Evolutionary conservation across 2,113 vertebrate genomes (phyloP).

Genomic region (Apistogramma diplotaenia): DNA sequence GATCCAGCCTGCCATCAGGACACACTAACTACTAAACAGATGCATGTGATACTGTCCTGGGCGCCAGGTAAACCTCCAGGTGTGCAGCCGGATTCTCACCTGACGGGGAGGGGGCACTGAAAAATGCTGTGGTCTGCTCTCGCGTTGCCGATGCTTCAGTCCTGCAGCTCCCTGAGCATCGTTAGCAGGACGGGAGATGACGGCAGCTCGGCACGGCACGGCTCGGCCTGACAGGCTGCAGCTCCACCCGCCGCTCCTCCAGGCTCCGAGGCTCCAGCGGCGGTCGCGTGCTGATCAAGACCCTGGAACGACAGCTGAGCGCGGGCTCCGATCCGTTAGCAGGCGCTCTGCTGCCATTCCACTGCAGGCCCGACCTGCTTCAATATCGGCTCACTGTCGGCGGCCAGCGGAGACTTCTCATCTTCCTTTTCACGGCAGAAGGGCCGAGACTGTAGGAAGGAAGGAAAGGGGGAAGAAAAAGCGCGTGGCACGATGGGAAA

Average conservation of each 20-base stretch:
- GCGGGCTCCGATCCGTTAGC: constrained; percentile 37
- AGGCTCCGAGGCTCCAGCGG: constrained; percentile 42
- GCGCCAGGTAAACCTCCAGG: constrained; percentile 16
- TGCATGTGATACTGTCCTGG: background rate
- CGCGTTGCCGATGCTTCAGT: constrained; percentile 36
- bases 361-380: constrained; percentile 27
- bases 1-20: background rate
- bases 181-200: background rate
- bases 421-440: constrained; percentile 63
- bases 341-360: constrained; percentile 50
- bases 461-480: constrained; percentile 51
- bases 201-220: background rate
- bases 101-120: constrained; percentile 8
- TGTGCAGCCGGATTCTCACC: constrained; percentile 49
- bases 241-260: constrained; percentile 56
- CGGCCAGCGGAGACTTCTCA: constrained; percentile 32
- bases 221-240: constrained; percentile 35
- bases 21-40: background rate
- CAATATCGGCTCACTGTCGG: constrained; percentile 28
- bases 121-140: constrained; percentile 7
- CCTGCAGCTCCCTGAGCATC: constrained; percentile 34
- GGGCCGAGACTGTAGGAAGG: constrained; percentile 70
- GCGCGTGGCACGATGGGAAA: constrained; percentile 52
- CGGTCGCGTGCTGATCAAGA: constrained; percentile 33
- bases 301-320: constrained; percentile 21